Conservation (phyloP, 2,797 vertebrate species). For the Neostethus bicornis region DNA sequence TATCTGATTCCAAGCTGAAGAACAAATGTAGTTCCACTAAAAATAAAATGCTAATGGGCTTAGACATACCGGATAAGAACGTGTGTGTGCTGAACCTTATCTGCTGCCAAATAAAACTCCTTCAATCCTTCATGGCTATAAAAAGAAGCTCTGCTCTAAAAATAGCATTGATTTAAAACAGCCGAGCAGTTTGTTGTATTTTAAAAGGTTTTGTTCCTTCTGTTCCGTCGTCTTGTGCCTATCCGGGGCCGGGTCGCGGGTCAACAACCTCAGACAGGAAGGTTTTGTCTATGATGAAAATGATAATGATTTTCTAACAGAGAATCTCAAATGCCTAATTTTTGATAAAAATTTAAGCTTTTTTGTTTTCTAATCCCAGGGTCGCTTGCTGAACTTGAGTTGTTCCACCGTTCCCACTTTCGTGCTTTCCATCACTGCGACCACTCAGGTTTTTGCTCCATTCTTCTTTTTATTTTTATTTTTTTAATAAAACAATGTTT, state of each 20-base stretch:
- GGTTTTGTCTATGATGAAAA: too few species aligned
- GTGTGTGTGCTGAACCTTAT: not conserved
- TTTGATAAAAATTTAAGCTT: not conserved
- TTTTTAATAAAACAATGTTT: not conserved
- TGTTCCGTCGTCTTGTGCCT: too few species aligned
- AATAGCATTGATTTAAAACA: not conserved
- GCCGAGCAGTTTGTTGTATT: not conserved
- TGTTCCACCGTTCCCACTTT: slow-evolving; percentile 98
- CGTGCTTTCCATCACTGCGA: slow-evolving; percentile 96
- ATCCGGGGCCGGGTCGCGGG: too few species aligned
- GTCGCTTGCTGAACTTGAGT: slow-evolving; percentile 94
- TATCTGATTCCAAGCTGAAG: not conserved
- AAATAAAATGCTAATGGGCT: not conserved
- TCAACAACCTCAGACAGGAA: too few species aligned
- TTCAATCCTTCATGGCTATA: too few species aligned
- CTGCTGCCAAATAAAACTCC: not conserved
- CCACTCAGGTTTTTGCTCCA: slow-evolving; percentile 85
- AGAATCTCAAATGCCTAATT: too few species aligned
- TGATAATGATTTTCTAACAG: too few species aligned
- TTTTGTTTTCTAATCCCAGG: slow-evolving; percentile 72
- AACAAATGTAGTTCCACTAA: not conserved
- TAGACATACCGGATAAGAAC: not conserved
- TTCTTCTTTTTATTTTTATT: not conserved
- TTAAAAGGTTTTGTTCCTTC: not conserved
- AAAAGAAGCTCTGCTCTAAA: too few species aligned